A percentile compares a stretch with the other conserved stretches of the same genome.
Evolutionary conservation across 2,888 invertebrate species (phyloP).

Genomic region (Hypomecis atomaria): DNA sequence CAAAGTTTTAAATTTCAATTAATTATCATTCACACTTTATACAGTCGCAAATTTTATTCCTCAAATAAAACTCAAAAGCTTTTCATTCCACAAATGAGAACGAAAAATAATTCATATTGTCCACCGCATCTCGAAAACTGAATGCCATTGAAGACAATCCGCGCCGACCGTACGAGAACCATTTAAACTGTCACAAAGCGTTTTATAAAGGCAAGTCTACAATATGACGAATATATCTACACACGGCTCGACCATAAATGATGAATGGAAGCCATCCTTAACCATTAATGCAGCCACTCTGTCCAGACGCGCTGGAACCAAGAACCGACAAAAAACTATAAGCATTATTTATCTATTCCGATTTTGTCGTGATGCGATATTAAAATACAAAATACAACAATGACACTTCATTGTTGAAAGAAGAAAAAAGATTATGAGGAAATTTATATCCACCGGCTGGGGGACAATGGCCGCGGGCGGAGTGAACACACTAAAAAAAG

Average conservation of each 20-base stretch:
- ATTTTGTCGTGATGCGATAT: constrained; percentile 72
- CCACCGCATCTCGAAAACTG: constrained; percentile 20
- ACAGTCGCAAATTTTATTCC: not conserved
- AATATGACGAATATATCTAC: constrained; percentile 53
- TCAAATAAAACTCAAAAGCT: not conserved
- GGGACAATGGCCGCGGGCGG: constrained; percentile 65
- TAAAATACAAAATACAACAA: constrained; percentile 82
- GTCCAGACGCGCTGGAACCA: constrained; percentile 77
- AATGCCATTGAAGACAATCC: constrained; percentile 18
- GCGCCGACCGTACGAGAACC: constrained; percentile 19
- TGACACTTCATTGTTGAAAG: constrained; percentile 70
- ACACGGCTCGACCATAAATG: constrained; percentile 41
- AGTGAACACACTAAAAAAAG: constrained; percentile 59
- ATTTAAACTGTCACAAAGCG: constrained; percentile 45
- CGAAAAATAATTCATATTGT: constrained; percentile 25
- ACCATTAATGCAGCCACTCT: constrained; percentile 64
- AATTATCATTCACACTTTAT: not conserved
- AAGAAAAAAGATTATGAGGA: constrained; percentile 61
- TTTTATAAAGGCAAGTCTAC: constrained; percentile 38
- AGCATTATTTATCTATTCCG: constrained; percentile 77
- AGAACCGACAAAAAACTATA: constrained; percentile 56
- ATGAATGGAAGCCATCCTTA: constrained; percentile 54
- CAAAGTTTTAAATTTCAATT: too few relatives aligned
- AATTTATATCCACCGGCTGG: constrained; percentile 62
- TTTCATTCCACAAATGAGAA: constrained; percentile 8